A percentile compares a stretch with the other conserved stretches of the same genome.
phyloP scores from a whole-genome alignment of 2,888 invertebrate species.

The Isoperla grammatica region DNA sequence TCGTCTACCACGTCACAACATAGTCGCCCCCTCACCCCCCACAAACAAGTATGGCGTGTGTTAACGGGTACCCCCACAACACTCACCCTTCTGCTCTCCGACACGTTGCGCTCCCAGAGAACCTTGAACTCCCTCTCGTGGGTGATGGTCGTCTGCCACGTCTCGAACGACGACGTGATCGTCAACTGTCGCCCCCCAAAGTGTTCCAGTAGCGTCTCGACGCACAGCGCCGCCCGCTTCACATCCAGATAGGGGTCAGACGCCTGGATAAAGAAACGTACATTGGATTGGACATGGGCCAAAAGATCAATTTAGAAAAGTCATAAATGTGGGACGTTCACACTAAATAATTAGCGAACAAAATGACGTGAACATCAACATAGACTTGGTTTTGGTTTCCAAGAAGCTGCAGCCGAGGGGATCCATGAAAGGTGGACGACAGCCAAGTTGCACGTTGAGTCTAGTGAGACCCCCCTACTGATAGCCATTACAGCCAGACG shows the following conservation, averaged over 20 bases:
- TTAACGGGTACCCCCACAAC: not conserved
- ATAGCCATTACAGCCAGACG: too few species aligned
- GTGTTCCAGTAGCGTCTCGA: conserved; percentile 62
- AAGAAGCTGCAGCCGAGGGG: too few species aligned
- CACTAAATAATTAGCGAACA: not conserved
- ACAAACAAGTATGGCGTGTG: too few species aligned
- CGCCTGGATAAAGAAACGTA: conserved; percentile 43
- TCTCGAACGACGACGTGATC: conserved; percentile 64
- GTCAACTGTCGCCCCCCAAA: conserved; percentile 58
- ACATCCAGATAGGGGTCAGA: conserved; percentile 64
- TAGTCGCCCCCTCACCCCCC: too few species aligned
- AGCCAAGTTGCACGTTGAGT: too few species aligned
- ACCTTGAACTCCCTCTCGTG: conserved; percentile 46
- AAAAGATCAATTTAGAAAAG: conserved; percentile 21
- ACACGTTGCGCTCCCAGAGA: conserved; percentile 50
- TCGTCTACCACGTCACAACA: too few species aligned
- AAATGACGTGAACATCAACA: too few species aligned
- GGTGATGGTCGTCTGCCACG: conserved; percentile 60
- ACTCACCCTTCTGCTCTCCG: conserved; percentile 61
- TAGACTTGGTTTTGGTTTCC: too few species aligned
- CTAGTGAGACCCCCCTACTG: too few species aligned
- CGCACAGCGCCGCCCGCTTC: conserved; percentile 58
- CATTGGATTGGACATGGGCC: conserved; percentile 28
- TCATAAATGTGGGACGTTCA: conserved; percentile 36
- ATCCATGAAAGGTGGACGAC: too few species aligned